phyloP scores from a whole-genome alignment of 2,113 vertebrate genomes.

The Indri indri region DNA sequence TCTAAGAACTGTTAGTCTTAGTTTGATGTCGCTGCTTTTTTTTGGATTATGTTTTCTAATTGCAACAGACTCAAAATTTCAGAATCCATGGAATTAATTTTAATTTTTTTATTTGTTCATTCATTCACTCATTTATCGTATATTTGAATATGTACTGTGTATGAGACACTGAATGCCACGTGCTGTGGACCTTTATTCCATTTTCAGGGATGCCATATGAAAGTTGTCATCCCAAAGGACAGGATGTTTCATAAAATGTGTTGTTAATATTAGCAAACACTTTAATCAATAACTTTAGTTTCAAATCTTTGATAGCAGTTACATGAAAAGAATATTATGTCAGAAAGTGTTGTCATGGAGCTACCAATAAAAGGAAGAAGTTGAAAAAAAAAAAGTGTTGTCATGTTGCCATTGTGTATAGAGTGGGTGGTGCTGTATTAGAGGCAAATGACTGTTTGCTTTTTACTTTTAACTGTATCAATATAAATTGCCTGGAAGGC shows the following conservation, averaged over 20 bases:
- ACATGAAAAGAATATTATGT: background rate
- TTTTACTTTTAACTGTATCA: slow-evolving; percentile 41
- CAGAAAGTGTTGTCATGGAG: background rate
- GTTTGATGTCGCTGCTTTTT: background rate
- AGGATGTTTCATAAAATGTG: background rate
- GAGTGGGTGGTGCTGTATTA: slow-evolving; percentile 41
- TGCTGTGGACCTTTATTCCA: background rate
- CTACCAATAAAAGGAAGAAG: no score
- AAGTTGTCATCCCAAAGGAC: background rate
- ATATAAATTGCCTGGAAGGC: slow-evolving; percentile 56
- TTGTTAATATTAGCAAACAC: background rate
- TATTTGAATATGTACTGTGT: background rate
- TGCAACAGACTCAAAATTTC: background rate
- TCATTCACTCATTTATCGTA: background rate
- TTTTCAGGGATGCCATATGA: background rate
- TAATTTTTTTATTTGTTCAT: slow-evolving; percentile 9
- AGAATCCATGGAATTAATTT: background rate
- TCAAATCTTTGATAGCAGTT: background rate
- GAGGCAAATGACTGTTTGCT: slow-evolving; percentile 31
- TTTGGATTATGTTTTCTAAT: background rate
- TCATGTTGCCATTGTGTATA: slow-evolving; percentile 29
- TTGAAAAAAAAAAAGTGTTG: background rate
- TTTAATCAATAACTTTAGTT: background rate
- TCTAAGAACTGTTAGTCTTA: background rate
- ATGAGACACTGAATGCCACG: background rate